Conservation (phyloP, 2,113 vertebrate genomes). For the Albula goreensis region DNA sequence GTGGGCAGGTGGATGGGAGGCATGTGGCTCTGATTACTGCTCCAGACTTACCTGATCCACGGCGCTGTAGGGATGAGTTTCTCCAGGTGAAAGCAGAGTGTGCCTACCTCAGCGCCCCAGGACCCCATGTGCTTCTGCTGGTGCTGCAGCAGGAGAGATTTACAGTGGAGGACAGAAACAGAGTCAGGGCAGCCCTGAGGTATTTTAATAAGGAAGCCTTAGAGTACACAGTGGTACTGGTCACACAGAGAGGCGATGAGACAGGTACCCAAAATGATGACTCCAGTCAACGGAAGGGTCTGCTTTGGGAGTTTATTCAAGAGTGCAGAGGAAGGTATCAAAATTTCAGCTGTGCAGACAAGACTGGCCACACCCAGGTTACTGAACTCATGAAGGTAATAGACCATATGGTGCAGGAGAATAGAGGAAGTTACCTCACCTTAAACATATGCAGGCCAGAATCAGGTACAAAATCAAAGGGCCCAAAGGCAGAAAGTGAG, state of each 20-base stretch:
- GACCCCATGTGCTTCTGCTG: conserved; percentile 15
- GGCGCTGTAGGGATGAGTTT: conserved; percentile 10
- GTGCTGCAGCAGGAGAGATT: too few relatives aligned
- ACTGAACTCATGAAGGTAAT: conserved; percentile 35
- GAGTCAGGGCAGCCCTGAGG: too few relatives aligned
- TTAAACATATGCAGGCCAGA: neutral
- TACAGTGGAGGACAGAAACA: too few relatives aligned
- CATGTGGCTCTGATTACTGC: conserved; percentile 27
- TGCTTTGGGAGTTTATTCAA: conserved; percentile 16
- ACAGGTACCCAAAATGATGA: too few relatives aligned
- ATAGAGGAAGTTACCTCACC: conserved; percentile 30
- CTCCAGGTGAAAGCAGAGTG: neutral
- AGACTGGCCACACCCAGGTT: conserved; percentile 3
- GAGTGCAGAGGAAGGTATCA: conserved; percentile 26
- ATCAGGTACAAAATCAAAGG: too few relatives aligned
- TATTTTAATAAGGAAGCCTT: too few relatives aligned
- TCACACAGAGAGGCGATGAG: too few relatives aligned
- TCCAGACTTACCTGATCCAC: conserved; percentile 6
- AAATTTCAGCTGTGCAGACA: neutral
- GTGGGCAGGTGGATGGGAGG: neutral
- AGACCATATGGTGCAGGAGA: conserved; percentile 28
- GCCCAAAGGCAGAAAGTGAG: too few relatives aligned
- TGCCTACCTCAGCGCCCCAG: conserved; percentile 30
- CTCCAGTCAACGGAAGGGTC: too few relatives aligned
- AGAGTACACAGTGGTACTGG: too few relatives aligned